A percentile compares a stretch with the other conserved stretches of the same genome.
These are phyloP conservation scores for Saccostrea cuccullata DNA, from an alignment of 1,140 invertebrate species.

Conservation along the genomic window DNA sequence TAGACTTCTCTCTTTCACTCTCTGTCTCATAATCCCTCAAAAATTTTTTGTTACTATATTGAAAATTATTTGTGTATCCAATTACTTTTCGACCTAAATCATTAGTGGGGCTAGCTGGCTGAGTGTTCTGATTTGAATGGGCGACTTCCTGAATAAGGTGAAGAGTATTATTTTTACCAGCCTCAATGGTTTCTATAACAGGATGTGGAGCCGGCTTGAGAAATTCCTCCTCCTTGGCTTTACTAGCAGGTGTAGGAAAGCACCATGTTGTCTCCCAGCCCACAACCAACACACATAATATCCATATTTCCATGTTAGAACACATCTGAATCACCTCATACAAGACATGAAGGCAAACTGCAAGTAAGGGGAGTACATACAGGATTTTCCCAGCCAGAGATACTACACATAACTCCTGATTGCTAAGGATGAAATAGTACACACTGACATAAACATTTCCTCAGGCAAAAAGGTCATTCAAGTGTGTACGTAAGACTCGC, in stretches of 20 bases:
- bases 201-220: constrained; percentile 3
- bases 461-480: constrained; percentile 21
- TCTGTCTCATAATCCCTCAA: neutral
- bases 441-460: constrained; percentile 32
- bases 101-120: neutral
- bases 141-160: constrained; percentile 15
- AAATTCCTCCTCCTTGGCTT: neutral
- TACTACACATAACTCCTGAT: neutral
- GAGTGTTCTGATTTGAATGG: neutral
- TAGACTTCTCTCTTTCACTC: neutral
- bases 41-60: neutral
- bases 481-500: constrained; percentile 8
- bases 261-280: constrained; percentile 6
- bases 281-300: constrained; percentile 18
- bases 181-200: constrained; percentile 13
- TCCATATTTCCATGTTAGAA: constrained; percentile 10
- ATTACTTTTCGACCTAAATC: constrained; percentile 11
- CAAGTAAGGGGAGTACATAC: neutral
- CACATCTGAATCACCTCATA: neutral
- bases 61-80: neutral
- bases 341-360: neutral
- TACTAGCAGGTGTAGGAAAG: neutral
- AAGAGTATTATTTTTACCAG: constrained; percentile 31
- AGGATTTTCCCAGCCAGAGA: neutral
- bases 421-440: neutral